A percentile compares a stretch with the other conserved stretches of the same genome.
phyloP scores from a whole-genome alignment of 2,888 invertebrate species.

The Callimorpha dominula region DNA sequence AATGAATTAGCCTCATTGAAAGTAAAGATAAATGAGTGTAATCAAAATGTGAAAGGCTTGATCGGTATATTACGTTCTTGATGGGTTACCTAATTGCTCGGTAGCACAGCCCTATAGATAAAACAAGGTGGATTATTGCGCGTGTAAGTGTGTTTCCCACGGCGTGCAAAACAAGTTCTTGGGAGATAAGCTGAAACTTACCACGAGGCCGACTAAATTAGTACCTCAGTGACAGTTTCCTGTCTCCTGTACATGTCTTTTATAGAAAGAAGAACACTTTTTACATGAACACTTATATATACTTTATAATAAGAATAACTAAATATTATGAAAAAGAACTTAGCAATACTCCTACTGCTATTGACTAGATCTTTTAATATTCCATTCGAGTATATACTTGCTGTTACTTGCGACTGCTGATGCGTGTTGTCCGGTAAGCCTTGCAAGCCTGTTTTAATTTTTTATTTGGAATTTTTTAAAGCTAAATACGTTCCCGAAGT shows the following conservation, averaged over 20 bases:
- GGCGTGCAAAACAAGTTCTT: slow-evolving; percentile 82
- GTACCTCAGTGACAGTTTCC: slow-evolving; percentile 83
- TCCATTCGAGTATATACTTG: too few relatives aligned
- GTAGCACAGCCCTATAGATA: slow-evolving; percentile 75
- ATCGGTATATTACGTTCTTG: slow-evolving; percentile 52
- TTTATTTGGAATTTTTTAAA: neutral
- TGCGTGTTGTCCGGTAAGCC: neutral
- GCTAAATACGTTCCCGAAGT: neutral
- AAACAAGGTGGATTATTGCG: slow-evolving; percentile 79
- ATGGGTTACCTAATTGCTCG: slow-evolving; percentile 46
- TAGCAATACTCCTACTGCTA: neutral
- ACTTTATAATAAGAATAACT: slow-evolving; percentile 15
- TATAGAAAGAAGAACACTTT: slow-evolving; percentile 41
- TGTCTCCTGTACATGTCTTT: slow-evolving; percentile 70
- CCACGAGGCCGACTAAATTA: slow-evolving; percentile 79
- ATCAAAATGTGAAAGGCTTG: slow-evolving; percentile 62
- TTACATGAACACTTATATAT: slow-evolving; percentile 29
- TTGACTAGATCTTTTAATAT: neutral
- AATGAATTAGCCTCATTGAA: slow-evolving; percentile 49
- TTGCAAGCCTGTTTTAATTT: neutral
- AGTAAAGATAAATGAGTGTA: slow-evolving; percentile 50
- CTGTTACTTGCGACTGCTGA: too few relatives aligned
- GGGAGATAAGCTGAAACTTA: slow-evolving; percentile 81
- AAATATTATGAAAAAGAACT: neutral
- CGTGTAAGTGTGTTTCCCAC: slow-evolving; percentile 82